Conservation (phyloP, 2,797 vertebrate species). For the Sebastes nivosus region DNA sequence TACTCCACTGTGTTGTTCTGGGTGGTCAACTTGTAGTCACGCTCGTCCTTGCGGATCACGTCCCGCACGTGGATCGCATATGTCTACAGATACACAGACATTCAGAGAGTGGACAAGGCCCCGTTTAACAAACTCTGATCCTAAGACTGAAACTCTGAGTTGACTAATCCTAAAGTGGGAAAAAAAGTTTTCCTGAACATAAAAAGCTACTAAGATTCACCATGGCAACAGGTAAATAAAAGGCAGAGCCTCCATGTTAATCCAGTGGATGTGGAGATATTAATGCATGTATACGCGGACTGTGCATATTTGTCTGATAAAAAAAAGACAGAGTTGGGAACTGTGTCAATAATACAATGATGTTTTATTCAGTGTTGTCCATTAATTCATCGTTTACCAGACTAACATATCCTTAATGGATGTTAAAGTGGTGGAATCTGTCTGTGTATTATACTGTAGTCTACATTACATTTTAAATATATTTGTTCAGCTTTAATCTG, state of each 20-base stretch:
- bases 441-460: too few relatives aligned
- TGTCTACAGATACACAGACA: conserved; percentile 70
- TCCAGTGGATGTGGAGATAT: too few relatives aligned
- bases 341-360: background rate
- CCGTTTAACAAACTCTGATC: background rate
- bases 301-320: background rate
- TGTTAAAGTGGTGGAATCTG: too few relatives aligned
- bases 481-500: too few relatives aligned
- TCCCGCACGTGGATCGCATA: conserved; percentile 92
- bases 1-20: conserved; percentile 95
- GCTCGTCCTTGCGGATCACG: conserved; percentile 88
- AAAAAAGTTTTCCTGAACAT: background rate
- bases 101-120: background rate
- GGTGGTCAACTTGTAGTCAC: conserved; percentile 90
- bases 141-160: background rate
- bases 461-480: too few relatives aligned
- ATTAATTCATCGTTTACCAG: too few relatives aligned
- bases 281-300: too few relatives aligned
- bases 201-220: background rate
- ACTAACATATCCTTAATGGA: too few relatives aligned
- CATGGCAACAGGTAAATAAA: too few relatives aligned
- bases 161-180: background rate
- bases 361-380: too few relatives aligned
- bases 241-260: background rate
- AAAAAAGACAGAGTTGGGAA: background rate